Conservation (phyloP, 2,888 invertebrate genomes). For the Chironomus tentans region DNA sequence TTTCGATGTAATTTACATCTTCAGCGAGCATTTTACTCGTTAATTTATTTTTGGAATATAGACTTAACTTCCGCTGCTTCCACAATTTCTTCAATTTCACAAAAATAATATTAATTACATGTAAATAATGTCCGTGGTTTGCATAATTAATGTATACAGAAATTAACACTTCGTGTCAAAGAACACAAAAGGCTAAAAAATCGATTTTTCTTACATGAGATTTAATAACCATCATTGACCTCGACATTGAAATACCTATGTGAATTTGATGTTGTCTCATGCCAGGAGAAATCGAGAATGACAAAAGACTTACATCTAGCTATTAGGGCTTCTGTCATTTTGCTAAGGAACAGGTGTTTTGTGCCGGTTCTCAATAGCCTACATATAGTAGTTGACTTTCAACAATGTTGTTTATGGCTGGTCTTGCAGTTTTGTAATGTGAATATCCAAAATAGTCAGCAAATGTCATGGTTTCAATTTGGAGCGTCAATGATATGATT, state of each 20-base stretch:
- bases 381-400: not conserved
- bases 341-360: not conserved
- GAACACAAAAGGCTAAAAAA: not conserved
- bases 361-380: not conserved
- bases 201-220: not conserved
- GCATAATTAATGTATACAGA: not conserved
- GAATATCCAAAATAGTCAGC: too few species aligned
- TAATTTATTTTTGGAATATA: too few species aligned
- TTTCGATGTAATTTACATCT: not conserved
- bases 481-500: too few species aligned
- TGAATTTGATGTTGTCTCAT: not conserved
- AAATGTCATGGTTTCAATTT: too few species aligned
- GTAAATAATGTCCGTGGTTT: not conserved
- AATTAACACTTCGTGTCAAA: not conserved
- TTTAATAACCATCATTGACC: not conserved
- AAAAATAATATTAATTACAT: not conserved
- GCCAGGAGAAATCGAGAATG: not conserved
- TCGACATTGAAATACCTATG: not conserved
- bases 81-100: not conserved
- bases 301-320: not conserved
- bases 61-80: too few species aligned
- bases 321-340: not conserved
- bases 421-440: not conserved
- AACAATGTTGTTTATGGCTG: not conserved
- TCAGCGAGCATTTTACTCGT: too few species aligned